Base-by-base conservation (phyloP, 2,888 invertebrate species). In the Ferrisia virgata region DNA sequence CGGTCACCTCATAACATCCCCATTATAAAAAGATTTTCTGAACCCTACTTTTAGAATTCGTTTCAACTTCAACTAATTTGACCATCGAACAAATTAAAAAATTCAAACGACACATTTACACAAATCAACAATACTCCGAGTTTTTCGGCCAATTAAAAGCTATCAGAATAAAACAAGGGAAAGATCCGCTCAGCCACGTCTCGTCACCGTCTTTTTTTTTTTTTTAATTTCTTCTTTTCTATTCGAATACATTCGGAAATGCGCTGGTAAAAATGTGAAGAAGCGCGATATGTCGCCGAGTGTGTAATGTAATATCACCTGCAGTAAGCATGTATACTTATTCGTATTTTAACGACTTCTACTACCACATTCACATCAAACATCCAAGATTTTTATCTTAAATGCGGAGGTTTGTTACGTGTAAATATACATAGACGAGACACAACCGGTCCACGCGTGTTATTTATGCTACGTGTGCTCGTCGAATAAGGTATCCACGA, bases 271-370 rank as follows among this genome's bases (percentile, higher is more conserved):
- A 53, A 53, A 53, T 53, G 53, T 53, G 53, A 53, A 53, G 22
- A 53, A 53, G 53, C 53, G 53, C 53, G 53, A 53, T 53, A 53
- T 53, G 53, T 53, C 53, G 53, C 53, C 53, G 53, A 18, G 22
- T 53, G 22, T 53, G 53, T 53, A 53, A 53, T 53, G 18, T 53
- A 53, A 53, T 53, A 53, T 53, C 53, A 53, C 53, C 53, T 53
- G 53, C 53, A 53, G 53, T 18, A 47, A n/a, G n/a, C n/a, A n/a
- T n/a, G n/a, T 39, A 39, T 39, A 39, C 39, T 11, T 58, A 58
- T 64, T 64, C 31, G 64, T 64, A 64, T 64, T 64, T 64, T 64
- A 64, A 64, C 64, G 64, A 64, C 28, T 64, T 53, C n/a, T n/a
- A n/a, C 47, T 4, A 15, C 43, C 1, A 18, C 22, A 22, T 8